phyloP scores from a whole-genome alignment of 2,797 vertebrate genomes.

The Anniella stebbinsi region DNA sequence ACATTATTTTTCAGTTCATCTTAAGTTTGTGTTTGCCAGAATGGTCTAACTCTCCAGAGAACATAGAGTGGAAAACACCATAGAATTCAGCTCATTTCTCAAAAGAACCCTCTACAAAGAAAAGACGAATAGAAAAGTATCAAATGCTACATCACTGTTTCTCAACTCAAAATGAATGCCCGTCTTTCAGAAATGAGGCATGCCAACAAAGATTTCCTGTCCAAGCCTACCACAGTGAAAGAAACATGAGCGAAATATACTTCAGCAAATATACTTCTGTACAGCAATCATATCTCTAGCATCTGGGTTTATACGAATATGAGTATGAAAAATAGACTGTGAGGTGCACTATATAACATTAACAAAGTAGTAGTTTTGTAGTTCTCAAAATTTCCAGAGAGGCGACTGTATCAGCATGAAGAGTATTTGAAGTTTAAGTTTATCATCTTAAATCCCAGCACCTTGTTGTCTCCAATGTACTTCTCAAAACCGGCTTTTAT shows the following conservation, averaged over 20 bases:
- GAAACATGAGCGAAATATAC: accelerated
- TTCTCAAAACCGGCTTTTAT: constrained; percentile 36
- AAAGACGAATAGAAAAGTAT: neutral
- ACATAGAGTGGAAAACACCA: neutral
- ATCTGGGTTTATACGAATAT: neutral
- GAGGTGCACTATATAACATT: neutral
- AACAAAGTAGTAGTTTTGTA: constrained; percentile 5
- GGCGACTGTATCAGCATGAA: neutral
- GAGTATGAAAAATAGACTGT: constrained; percentile 21
- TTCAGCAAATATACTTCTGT: neutral
- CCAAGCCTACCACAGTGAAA: neutral
- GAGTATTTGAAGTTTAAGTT: neutral
- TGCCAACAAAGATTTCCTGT: accelerated
- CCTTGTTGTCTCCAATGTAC: neutral
- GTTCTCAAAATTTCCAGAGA: neutral
- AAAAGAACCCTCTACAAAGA: constrained; percentile 8
- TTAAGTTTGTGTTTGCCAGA: neutral
- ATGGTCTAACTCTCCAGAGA: neutral
- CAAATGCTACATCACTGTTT: neutral
- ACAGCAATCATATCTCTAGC: neutral
- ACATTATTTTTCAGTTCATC: neutral
- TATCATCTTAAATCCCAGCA: neutral
- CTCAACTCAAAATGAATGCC: constrained; percentile 14
- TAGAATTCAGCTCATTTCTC: neutral
- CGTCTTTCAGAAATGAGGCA: neutral